phyloP scores from a whole-genome alignment of 2,888 invertebrate species.

The Ophioninae sp. region DNA sequence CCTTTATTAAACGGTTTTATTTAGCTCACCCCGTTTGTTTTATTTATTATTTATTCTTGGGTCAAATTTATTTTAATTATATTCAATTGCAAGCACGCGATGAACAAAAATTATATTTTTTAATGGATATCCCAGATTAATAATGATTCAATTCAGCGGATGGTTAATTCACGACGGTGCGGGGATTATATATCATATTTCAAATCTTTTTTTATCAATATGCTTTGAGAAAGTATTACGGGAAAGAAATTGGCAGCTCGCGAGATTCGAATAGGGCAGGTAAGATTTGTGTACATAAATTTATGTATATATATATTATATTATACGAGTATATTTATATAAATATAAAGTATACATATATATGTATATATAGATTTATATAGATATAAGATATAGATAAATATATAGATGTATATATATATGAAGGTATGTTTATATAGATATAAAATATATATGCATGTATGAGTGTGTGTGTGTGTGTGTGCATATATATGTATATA shows the following conservation, averaged over 20 bases:
- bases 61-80: too few relatives aligned
- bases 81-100: too few relatives aligned
- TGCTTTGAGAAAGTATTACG: conserved; percentile 21
- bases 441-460: neutral
- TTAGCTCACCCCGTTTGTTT: too few relatives aligned
- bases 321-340: conserved; percentile 27
- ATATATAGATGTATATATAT: neutral
- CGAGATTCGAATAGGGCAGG: conserved; percentile 11
- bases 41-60: too few relatives aligned
- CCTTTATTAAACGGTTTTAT: too few relatives aligned
- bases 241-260: conserved; percentile 41
- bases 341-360: too few relatives aligned
- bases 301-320: conserved; percentile 12
- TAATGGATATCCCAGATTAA: neutral
- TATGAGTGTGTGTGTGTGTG: neutral
- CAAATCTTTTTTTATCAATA: conserved; percentile 33
- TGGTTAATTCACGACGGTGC: conserved; percentile 1
- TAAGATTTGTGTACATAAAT: conserved; percentile 52
- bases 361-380: neutral
- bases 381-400: too few relatives aligned
- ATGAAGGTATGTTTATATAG: conserved; percentile 18
- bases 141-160: neutral
- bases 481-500: conserved; percentile 20
- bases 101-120: neutral
- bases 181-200: conserved; percentile 25